phyloP scores from a whole-genome alignment of 35 echinoderm and acorn worm species.

The Ophioderma brevispina region DNA sequence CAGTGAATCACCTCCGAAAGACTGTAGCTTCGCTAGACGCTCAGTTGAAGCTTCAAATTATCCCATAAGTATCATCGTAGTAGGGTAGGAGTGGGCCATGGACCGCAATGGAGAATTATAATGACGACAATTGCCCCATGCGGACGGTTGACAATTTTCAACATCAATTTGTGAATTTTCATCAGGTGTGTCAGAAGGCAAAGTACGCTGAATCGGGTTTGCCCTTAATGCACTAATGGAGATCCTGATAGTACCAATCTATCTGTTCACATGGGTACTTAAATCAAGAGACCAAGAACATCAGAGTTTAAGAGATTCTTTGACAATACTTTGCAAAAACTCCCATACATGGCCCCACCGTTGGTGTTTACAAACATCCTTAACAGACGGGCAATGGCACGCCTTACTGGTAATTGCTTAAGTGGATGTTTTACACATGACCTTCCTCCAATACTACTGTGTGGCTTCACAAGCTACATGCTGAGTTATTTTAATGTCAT shows the following conservation, averaged over 20 bases:
- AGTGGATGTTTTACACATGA: too few species aligned
- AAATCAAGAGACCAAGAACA: constrained; percentile 1
- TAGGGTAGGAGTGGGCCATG: constrained; percentile 95
- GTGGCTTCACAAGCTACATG: too few species aligned
- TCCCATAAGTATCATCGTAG: constrained; percentile 89
- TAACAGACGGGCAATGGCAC: too few species aligned
- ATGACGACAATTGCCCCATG: constrained; percentile 81
- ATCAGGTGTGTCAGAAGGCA: constrained; percentile 78
- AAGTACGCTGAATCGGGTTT: constrained; percentile 82
- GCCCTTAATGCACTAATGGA: constrained; percentile 93
- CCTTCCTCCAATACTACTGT: too few species aligned
- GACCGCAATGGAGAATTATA: constrained; percentile 74
- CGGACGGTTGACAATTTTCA: constrained; percentile 95
- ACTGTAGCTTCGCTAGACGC: constrained; percentile 44
- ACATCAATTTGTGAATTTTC: constrained; percentile 98
- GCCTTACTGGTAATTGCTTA: too few species aligned
- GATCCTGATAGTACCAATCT: constrained; percentile 90
- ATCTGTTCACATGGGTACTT: constrained; percentile 84
- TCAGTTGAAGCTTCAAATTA: constrained; percentile 76
- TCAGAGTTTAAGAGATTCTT: too few species aligned
- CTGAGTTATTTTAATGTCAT: too few species aligned
- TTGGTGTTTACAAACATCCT: too few species aligned
- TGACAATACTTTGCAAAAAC: too few species aligned
- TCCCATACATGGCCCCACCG: too few species aligned
- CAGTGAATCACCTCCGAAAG: constrained; percentile 71